Evolutionary conservation across 2,888 invertebrate species (phyloP).

Genomic region (Eustalomyia histrio): DNA sequence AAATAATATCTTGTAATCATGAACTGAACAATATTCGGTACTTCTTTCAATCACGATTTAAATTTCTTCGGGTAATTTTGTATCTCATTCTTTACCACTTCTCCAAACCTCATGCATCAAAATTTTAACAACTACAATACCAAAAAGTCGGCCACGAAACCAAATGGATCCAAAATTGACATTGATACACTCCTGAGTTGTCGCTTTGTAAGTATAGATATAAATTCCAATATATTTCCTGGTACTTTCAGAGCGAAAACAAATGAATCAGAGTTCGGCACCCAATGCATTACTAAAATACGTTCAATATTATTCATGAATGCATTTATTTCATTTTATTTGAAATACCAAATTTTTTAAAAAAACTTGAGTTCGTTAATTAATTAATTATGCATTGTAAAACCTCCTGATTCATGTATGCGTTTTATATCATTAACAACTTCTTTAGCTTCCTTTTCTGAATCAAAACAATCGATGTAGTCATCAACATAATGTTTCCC

Average conservation of each 20-base stretch:
- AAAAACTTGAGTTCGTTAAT: conserved; percentile 38
- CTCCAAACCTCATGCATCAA: conserved; percentile 56
- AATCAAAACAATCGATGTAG: conserved; percentile 44
- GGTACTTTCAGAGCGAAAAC: conserved; percentile 47
- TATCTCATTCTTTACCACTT: conserved; percentile 46
- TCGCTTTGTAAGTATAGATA: conserved; percentile 52
- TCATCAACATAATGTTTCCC: conserved; percentile 59
- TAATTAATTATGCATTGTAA: conserved; percentile 46
- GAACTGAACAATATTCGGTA: conserved; percentile 36
- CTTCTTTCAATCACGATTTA: conserved; percentile 30
- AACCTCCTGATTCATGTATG: conserved; percentile 46
- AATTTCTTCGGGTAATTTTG: conserved; percentile 49
- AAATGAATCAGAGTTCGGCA: conserved; percentile 21
- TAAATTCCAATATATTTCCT: conserved; percentile 10
- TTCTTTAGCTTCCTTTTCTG: conserved; percentile 37
- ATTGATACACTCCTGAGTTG: conserved; percentile 50
- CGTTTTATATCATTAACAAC: conserved; percentile 33
- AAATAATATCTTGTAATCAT: conserved; percentile 59
- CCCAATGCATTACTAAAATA: conserved; percentile 53
- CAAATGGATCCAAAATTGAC: conserved; percentile 56
- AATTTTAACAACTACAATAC: conserved; percentile 47
- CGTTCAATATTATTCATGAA: not conserved
- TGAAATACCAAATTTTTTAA: not conserved
- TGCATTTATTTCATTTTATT: not conserved
- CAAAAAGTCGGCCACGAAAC: conserved; percentile 50